Evolutionary conservation across 2,888 invertebrate genomes (phyloP), one percentile per base, ranked within the genome.

Genomic region (Automeris io): DNA sequence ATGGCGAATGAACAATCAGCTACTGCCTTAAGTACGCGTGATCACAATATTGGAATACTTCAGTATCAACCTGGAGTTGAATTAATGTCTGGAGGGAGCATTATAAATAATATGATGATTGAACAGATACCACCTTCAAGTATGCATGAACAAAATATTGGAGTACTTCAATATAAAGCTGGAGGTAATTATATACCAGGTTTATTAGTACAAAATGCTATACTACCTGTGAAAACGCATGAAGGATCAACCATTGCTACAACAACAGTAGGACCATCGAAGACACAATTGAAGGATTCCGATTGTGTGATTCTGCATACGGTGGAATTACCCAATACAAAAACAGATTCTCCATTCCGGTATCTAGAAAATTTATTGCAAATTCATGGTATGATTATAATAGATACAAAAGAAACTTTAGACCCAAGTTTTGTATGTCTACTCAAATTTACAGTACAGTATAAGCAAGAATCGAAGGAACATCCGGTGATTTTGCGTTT

Each of bases 401-500:
- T 72, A 38, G 58, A 72, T 26, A 49, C 60, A 5, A 45, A 45
- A 24, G 45, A 50, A 11, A n/a, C 13, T 5, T 21, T 70, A 9
- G 7, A 62, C 0, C 5, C 1, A 4, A 43, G 57, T 7, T 75
- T 64, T 48, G 24, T 44, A 6, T 68, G 64, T 41, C 62, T 86
- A 2, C 62, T 79, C 13, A 79, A 69, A 51, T 81, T 79, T 42
- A 78, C 71, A 61, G 70, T 81, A 9, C 43, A 63, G 18, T 75
- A 73, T 33, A 65, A 69, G 35, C 76, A 79, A 51, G 71, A 70
- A 26, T 40, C 42, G 2, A 60, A 48, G 33, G 45, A 53, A 2
- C 41, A 56, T 18, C 65, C 72, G 1, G 61, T 81, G 6, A 43
- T 60, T 19, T 51, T 85, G 19, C 65, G 63, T 41, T 49, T 80